Base-by-base conservation (phyloP, 2,888 invertebrate genomes). In the Nycteola revayana region DNA sequence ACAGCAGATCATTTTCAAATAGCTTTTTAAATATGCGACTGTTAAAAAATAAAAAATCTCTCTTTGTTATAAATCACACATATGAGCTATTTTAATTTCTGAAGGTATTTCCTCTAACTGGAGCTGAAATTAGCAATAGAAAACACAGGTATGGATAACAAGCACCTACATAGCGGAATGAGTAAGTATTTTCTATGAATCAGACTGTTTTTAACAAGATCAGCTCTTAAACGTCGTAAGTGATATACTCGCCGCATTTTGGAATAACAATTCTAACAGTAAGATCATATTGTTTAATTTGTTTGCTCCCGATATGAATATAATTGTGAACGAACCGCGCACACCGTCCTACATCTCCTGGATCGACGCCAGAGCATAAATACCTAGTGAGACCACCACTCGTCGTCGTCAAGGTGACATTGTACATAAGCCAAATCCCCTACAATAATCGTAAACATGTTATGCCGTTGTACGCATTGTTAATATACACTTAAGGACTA, bases 391-490 rank as follows among this genome's bases (percentile, higher is more conserved):
- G 58, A 61, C 51, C 65, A 58, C 55, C 58, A 61, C 63, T 58
- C 54, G 60, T 57, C 61, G 62, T 59, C 61, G 62, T 59, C 77
- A 81, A 81, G 80, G 80, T 80, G 80, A 80, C 77, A 68, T 72
- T 69, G 71, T 63, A 50, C 54, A 58, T 45, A 50, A 44, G 42
- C 44, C 47, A 46, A 52, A 53, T 49, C 50, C 48, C 46, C 32
- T 41, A 42, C 28, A 36, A 36, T 42, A 34, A 22, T 50, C 42
- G 36, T 27, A 17, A 30, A 47, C 27, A 40, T 40, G 36, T 38
- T 42, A 43, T 30, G 42, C 42, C 9, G 32, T 27, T 49, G 21
- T 49, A 25, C 36, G 32, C 47, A 35, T 24, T 60, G 52, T 29
- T 22, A 1, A 10, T 8, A 33, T 27, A 8, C 0, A 0, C 0